A percentile compares a stretch with the other conserved stretches of the same genome.
Conservation (phyloP, 2,888 invertebrate species). For the Pemphredon lugubris region DNA sequence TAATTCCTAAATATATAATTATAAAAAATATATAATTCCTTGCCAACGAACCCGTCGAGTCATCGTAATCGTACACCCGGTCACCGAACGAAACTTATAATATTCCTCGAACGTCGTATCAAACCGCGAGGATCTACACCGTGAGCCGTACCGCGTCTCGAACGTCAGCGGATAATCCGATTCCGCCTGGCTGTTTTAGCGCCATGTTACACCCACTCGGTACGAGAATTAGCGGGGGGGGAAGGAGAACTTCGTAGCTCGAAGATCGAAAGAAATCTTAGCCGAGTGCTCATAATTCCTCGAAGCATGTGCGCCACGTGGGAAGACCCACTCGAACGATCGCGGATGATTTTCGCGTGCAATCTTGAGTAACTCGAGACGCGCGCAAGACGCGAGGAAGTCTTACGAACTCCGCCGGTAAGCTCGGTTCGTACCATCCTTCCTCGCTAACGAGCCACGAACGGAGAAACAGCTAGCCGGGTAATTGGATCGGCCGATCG, state of each 20-base stretch:
- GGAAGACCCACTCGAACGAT: slow-evolving; percentile 55
- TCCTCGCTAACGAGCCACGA: slow-evolving; percentile 64
- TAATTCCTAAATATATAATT: too few species aligned
- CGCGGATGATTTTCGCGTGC: slow-evolving; percentile 51
- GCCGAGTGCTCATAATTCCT: slow-evolving; percentile 40
- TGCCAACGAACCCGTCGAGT: too few species aligned
- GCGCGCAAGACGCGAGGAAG: slow-evolving; percentile 56
- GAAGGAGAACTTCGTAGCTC: too few species aligned
- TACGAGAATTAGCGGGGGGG: slow-evolving; percentile 4
- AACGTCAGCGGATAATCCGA: slow-evolving; percentile 18
- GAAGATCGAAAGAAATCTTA: slow-evolving; percentile 57
- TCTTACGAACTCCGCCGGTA: slow-evolving; percentile 63
- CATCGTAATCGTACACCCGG: too few species aligned
- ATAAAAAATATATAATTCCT: too few species aligned
- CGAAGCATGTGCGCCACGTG: slow-evolving; percentile 1
- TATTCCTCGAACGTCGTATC: too few species aligned
- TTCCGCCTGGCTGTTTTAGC: not conserved
- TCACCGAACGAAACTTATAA: too few species aligned
- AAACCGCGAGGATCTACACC: too few species aligned
- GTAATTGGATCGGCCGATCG: slow-evolving; percentile 66
- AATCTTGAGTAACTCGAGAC: slow-evolving; percentile 51
- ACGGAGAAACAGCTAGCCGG: slow-evolving; percentile 62
- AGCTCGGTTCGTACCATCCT: slow-evolving; percentile 38
- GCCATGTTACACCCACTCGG: not conserved
- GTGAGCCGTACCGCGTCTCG: too few species aligned